phyloP scores from a whole-genome alignment of 2,888 invertebrate genomes.

The Xestia rhomboidea region DNA sequence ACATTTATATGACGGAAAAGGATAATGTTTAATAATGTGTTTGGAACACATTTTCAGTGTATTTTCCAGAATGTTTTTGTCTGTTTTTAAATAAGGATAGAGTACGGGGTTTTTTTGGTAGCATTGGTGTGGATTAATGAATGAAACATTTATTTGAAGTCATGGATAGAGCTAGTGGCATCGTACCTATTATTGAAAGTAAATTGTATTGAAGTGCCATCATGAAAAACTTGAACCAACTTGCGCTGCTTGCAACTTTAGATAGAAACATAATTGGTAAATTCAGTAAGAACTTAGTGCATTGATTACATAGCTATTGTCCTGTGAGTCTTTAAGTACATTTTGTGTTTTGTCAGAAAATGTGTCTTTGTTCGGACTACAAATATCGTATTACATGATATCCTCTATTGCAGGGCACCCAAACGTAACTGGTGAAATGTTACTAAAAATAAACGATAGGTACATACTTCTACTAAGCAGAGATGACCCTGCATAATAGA shows the following conservation, averaged over 20 bases:
- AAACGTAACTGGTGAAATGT: background rate
- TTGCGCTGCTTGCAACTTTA: background rate
- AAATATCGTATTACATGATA: background rate
- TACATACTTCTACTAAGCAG: no score
- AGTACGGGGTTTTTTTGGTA: background rate
- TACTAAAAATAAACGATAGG: background rate
- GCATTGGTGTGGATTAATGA: background rate
- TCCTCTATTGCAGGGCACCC: background rate
- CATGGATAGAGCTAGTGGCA: background rate
- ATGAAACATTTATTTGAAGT: background rate
- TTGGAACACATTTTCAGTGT: background rate
- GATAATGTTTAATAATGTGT: conserved; percentile 15
- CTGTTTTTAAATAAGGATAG: background rate
- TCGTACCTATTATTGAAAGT: background rate
- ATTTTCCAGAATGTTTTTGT: conserved; percentile 16
- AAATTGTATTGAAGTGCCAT: background rate
- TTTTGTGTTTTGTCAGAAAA: background rate
- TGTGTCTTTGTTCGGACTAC: background rate
- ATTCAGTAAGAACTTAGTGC: background rate
- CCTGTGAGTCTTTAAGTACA: background rate
- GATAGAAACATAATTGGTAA: background rate
- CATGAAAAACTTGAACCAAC: background rate
- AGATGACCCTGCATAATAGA: background rate
- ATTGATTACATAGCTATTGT: background rate
- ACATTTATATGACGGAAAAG: conserved; percentile 36